Base-by-base conservation (phyloP, 2,113 vertebrate genomes). In the Burhinus bistriatus region DNA sequence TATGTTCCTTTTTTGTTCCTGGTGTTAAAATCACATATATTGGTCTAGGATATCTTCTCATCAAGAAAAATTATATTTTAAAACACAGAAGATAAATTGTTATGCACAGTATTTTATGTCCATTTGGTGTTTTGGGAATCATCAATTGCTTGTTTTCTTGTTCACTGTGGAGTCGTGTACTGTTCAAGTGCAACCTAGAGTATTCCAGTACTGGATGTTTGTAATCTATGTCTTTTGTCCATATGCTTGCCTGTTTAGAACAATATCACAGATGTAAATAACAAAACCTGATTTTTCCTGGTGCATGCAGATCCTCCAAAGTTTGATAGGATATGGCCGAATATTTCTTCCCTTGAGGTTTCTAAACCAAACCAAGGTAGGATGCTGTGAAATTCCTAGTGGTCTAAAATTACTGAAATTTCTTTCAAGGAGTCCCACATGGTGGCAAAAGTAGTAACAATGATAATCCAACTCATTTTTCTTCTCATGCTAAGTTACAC, bases 311-410 rank as follows among this genome's bases (percentile, higher is more conserved):
- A 93, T 98, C 97, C 98, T 98, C 97, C 98, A 97, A 98, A 98
- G 98, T 98, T 97, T 98, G 98, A 98, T 98, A 98, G 98, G 97
- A 98, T 99, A 98, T 99, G 98, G 99, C 99, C 98, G 99, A 99
- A 99, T 99, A 99, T 99, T 97, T 99, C 99, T 98, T 99, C 99
- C 97, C 99, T 99, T 99, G 99, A 99, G 99, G 99, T 99, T 98
- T 99, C 99, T 99, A 99, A 99, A 98, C 98, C 99, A 99, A 99
- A 99, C 98, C 99, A 99, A 99, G 99, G 99, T 99, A 99, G 99
- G 99, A 99, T 98, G 94, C 90, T 97, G 87, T 95, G 98, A 98
- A 98, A 97, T 98, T 97, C 98, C 94, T 94, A 96, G 96, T 95
- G 92, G 76, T 96, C 83, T 84, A 88, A 98, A 97, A 93, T 84